These are phyloP conservation scores for Lasioglossum pauxillum DNA, from an alignment of 2,888 invertebrate species.

Conservation along the genomic window DNA sequence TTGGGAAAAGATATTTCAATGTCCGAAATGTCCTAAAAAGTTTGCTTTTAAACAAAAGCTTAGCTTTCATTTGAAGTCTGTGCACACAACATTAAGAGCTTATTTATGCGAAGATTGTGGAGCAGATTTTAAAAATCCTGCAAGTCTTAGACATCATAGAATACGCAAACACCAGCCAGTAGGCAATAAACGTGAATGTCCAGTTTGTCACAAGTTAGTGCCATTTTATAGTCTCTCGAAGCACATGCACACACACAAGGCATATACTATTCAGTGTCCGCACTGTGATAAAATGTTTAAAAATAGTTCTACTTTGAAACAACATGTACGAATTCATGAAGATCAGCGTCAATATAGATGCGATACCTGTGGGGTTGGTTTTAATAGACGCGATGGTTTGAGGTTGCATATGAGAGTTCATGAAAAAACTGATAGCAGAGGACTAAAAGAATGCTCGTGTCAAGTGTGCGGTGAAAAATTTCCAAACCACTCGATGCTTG, in stretches of 20 bases:
- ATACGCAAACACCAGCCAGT: constrained; percentile 82
- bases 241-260: constrained; percentile 83
- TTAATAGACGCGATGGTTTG: constrained; percentile 82
- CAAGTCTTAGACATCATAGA: constrained; percentile 81
- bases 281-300: constrained; percentile 84
- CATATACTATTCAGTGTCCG: constrained; percentile 82
- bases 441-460: constrained; percentile 82
- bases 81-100: constrained; percentile 81
- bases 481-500: constrained; percentile 82
- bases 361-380: constrained; percentile 82
- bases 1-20: constrained; percentile 82
- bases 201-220: constrained; percentile 81
- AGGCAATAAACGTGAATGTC: constrained; percentile 81
- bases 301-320: constrained; percentile 82
- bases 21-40: constrained; percentile 82
- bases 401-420: constrained; percentile 82
- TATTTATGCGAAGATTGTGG: constrained; percentile 83
- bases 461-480: constrained; percentile 83
- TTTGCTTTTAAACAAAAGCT: constrained; percentile 83
- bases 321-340: constrained; percentile 83
- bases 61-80: constrained; percentile 82
- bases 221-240: constrained; percentile 83
- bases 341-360: constrained; percentile 83
- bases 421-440: constrained; percentile 81
- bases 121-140: constrained; percentile 83